Conservation (phyloP, 2,888 invertebrate species). For the Apomyelois bistriatella region DNA sequence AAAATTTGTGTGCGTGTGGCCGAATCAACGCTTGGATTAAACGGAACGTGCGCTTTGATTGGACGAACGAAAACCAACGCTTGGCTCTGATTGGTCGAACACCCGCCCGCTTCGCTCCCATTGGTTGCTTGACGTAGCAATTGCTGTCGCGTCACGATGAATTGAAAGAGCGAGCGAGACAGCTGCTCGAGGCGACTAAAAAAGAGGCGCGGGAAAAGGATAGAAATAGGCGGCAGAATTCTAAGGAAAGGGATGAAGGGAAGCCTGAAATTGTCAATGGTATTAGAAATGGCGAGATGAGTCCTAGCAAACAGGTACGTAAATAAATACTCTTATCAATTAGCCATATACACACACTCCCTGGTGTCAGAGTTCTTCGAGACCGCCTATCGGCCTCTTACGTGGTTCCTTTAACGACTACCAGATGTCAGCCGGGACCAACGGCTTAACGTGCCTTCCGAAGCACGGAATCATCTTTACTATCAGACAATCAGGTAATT, state of each 20-base stretch:
- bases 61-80: slow-evolving; percentile 33
- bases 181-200: slow-evolving; percentile 89
- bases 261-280: slow-evolving; percentile 82
- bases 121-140: slow-evolving; percentile 72
- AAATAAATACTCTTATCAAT: background rate
- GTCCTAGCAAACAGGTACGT: slow-evolving; percentile 61
- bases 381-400: too few species aligned
- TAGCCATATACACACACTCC: too few species aligned
- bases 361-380: too few species aligned
- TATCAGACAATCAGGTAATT: too few species aligned
- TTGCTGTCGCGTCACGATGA: slow-evolving; percentile 90
- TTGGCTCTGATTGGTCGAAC: slow-evolving; percentile 24
- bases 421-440: too few species aligned
- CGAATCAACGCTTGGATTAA: slow-evolving; percentile 29
- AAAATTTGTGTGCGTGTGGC: slow-evolving; percentile 48
- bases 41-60: slow-evolving; percentile 29
- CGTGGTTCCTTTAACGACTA: too few species aligned
- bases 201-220: slow-evolving; percentile 81
- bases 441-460: too few species aligned
- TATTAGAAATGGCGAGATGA: slow-evolving; percentile 56
- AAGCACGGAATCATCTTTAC: too few species aligned
- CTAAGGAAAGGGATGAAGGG: slow-evolving; percentile 79
- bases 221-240: slow-evolving; percentile 47
- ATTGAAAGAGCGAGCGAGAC: slow-evolving; percentile 90
- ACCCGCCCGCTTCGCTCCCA: slow-evolving; percentile 30